Conservation (phyloP, 2,113 vertebrate species). For the Tupaia chinensis region DNA sequence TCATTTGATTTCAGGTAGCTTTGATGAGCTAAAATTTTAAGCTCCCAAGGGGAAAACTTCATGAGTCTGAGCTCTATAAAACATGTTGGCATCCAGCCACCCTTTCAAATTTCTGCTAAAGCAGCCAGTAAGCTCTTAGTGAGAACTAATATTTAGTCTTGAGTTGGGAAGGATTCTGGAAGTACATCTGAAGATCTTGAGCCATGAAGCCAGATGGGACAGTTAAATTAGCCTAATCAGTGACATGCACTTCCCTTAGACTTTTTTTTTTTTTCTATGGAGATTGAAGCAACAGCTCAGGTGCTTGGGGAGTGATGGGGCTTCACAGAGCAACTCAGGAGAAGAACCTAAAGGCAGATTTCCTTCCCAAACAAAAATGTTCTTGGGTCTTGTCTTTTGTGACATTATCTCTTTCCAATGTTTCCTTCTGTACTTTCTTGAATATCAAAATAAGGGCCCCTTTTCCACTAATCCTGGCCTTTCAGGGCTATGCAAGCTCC, state of each 20-base stretch:
- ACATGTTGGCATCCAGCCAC: slow-evolving; percentile 5
- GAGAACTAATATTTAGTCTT: slow-evolving; percentile 66
- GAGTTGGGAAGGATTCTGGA: slow-evolving; percentile 62
- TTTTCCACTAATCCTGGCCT: not conserved
- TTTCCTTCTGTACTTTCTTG: not conserved
- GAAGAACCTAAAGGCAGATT: not conserved
- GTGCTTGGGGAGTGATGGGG: not conserved
- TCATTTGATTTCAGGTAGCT: slow-evolving; percentile 43
- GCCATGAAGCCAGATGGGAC: slow-evolving; percentile 66
- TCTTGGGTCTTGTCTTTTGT: not conserved
- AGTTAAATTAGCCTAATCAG: slow-evolving; percentile 62
- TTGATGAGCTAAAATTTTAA: slow-evolving; percentile 60
- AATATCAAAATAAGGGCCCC: not conserved
- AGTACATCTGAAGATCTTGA: slow-evolving; percentile 44
- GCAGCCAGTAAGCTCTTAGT: slow-evolving; percentile 61
- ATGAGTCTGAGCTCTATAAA: slow-evolving; percentile 62
- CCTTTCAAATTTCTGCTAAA: slow-evolving; percentile 61
- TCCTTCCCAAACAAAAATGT: slow-evolving; percentile 17
- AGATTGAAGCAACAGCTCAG: not conserved
- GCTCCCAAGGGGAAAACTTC: slow-evolving; percentile 32
- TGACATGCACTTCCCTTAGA: not conserved
- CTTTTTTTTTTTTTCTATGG: not conserved
- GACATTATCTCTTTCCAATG: not conserved
- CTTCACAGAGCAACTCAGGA: slow-evolving; percentile 19
- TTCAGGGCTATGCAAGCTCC: not conserved